Conservation (phyloP, 2,888 invertebrate genomes). For the Scaptomyza flava region DNA sequence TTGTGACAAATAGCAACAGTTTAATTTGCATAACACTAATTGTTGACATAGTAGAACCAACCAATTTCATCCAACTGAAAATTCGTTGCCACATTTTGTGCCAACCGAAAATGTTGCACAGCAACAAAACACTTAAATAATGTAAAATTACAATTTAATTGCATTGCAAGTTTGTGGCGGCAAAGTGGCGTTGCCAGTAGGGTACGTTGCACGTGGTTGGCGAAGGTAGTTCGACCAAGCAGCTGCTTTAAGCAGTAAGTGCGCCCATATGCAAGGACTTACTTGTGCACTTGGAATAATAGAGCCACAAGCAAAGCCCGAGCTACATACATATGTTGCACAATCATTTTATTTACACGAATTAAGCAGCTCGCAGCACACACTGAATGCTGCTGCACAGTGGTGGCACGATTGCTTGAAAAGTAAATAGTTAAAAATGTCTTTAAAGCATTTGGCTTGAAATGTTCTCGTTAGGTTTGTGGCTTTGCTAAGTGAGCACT, state of each 20-base stretch:
- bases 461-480: neutral
- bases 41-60: slow-evolving; percentile 69
- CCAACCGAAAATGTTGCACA: slow-evolving; percentile 61
- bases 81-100: slow-evolving; percentile 31
- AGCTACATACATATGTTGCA: slow-evolving; percentile 77
- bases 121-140: slow-evolving; percentile 74
- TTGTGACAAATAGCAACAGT: slow-evolving; percentile 37
- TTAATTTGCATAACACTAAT: slow-evolving; percentile 61
- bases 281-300: slow-evolving; percentile 58
- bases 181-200: neutral
- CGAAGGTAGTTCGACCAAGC: neutral
- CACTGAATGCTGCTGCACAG: slow-evolving; percentile 46
- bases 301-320: slow-evolving; percentile 52
- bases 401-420: slow-evolving; percentile 18
- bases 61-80: slow-evolving; percentile 5
- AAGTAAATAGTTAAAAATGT: neutral
- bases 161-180: slow-evolving; percentile 71
- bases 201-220: neutral
- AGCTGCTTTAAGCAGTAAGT: slow-evolving; percentile 47
- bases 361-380: slow-evolving; percentile 66
- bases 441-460: neutral
- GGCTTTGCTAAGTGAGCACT: too few relatives aligned
- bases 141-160: slow-evolving; percentile 76
- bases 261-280: slow-evolving; percentile 52
- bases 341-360: slow-evolving; percentile 77